phyloP scores from a whole-genome alignment of 2,797 vertebrate species.

The Diplodus puntazzo region DNA sequence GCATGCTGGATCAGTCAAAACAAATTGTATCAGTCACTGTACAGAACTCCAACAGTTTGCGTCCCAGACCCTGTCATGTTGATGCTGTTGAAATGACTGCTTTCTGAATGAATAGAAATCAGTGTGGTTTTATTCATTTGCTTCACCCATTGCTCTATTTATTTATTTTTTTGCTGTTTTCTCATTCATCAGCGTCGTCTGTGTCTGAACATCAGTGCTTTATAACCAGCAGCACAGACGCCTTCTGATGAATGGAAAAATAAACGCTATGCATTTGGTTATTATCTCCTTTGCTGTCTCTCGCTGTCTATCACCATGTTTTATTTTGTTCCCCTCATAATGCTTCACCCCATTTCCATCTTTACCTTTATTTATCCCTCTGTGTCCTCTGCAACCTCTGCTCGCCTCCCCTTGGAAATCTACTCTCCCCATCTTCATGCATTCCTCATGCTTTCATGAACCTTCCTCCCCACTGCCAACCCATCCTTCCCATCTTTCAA shows the following conservation, averaged over 20 bases:
- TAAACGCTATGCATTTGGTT: constrained; percentile 45
- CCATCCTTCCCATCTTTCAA: constrained; percentile 46
- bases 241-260: constrained; percentile 65
- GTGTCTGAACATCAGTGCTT: background rate
- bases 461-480: constrained; percentile 22
- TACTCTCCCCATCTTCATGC: constrained; percentile 38
- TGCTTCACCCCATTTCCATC: constrained; percentile 25
- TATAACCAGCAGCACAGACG: constrained; percentile 31
- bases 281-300: constrained; percentile 32
- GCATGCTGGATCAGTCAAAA: constrained; percentile 45
- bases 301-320: constrained; percentile 30
- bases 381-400: constrained; percentile 24
- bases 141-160: constrained; percentile 3
- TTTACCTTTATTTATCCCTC: background rate
- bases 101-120: constrained; percentile 77
- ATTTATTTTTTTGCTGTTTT: constrained; percentile 29
- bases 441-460: constrained; percentile 51
- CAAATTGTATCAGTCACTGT: constrained; percentile 28
- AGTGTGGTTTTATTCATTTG: constrained; percentile 75
- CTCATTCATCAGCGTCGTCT: constrained; percentile 63
- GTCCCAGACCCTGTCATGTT: constrained; percentile 60
- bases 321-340: constrained; percentile 10
- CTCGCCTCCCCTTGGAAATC: constrained; percentile 19
- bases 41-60: constrained; percentile 28
- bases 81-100: constrained; percentile 72